Evolutionary conservation across 2,113 vertebrate species (phyloP), one percentile per base, ranked within the genome.

Genomic region (Pimephales promelas): DNA sequence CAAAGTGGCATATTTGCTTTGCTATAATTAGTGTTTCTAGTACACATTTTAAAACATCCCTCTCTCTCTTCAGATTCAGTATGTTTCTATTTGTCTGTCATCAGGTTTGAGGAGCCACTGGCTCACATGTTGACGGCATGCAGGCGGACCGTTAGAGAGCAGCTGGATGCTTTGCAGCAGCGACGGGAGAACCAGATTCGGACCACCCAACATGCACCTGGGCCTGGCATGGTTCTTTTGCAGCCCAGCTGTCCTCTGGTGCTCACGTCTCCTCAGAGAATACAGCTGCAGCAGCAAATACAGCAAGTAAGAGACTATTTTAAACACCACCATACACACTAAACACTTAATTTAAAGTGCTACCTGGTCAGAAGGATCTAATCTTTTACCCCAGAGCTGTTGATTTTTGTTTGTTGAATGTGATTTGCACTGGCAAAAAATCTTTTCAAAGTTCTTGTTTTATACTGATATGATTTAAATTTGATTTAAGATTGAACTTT

Each of bases 71-170:
- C 18, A 54, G 52, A 13, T 70, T 40, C 20, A 70, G 18, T 62
- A 9, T 56, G 57, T 43, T 26, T 72, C 8, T 57, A 26, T 70
- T 26, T 75, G 24, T 74, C 20, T 75, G 34, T 74, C 16, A 40
- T 22, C 81, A 98, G 97, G 2, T 98, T 98, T 76, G 96, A 97
- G 82, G 95, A 97, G 1, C 96, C 96, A 0, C 87, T 99, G 91
- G 96, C 95, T 56, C 93, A 94, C 74, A 88, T 98, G 82, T 84
- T 97, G 78, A 97, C 95, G 0, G 94, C 96, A 49, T 94, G 95
- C 3, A 95, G 96, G 73, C 92, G 90, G 8, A 93, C 93, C 0
- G 94, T 96, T 28, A 94, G 95, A 57, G 95, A 94, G 0, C 94
- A 95, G 3, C 94, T 96, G 0, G 95, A 97, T 54, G 95, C 95